Conservation (phyloP, 2,797 vertebrate species). For the Sitta carolinensis region DNA sequence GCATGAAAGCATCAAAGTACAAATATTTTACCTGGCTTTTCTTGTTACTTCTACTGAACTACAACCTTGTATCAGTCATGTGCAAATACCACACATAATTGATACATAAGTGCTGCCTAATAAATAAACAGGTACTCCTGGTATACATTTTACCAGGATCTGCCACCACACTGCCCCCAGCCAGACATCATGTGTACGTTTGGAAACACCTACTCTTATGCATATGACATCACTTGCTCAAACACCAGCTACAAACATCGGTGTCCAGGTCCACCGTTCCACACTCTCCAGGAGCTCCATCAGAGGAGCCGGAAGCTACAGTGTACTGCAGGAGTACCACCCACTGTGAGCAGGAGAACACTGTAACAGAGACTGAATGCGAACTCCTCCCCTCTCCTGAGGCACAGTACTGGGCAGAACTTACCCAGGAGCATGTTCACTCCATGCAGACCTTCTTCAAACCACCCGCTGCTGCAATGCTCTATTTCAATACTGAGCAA, state of each 20-base stretch:
- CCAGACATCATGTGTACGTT: rapidly evolving
- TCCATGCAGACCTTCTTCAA: background rate
- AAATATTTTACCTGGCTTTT: background rate
- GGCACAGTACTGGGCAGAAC: background rate
- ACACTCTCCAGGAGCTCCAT: background rate
- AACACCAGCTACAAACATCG: background rate
- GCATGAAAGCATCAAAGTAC: background rate
- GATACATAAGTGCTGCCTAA: background rate
- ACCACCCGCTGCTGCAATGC: background rate
- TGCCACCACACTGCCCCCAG: background rate
- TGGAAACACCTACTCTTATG: background rate
- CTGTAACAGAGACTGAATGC: background rate
- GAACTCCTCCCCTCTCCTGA: background rate
- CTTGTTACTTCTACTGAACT: background rate
- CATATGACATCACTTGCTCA: background rate
- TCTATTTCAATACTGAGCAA: background rate
- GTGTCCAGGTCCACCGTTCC: background rate
- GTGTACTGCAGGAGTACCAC: rapidly evolving
- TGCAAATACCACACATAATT: background rate
- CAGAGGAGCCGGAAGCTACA: background rate
- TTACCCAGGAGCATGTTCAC: background rate
- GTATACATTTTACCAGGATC: background rate
- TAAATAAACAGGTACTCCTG: background rate
- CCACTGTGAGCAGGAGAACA: background rate
- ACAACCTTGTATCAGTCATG: background rate